phyloP scores from a whole-genome alignment of 1,140 invertebrate species.

The Formica exsecta region DNA sequence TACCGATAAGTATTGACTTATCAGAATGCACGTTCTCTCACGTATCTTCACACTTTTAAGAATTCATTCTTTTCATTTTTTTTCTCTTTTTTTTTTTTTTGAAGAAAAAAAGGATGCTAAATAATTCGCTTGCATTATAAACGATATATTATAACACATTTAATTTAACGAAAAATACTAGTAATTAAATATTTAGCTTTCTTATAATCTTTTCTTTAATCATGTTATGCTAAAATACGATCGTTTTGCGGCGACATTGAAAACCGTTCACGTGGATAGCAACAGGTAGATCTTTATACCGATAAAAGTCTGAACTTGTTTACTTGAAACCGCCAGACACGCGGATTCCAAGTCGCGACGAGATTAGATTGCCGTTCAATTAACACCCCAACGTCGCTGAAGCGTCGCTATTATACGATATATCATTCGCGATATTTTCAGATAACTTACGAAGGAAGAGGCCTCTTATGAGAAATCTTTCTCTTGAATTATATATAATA shows the following conservation, averaged over 20 bases:
- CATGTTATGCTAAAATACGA: background rate
- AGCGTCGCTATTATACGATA: background rate
- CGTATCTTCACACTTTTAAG: background rate
- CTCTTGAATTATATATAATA: background rate
- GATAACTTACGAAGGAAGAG: background rate
- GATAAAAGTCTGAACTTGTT: constrained; percentile 36
- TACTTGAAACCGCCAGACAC: constrained; percentile 32
- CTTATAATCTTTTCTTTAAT: background rate
- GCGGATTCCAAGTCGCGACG: constrained; percentile 53
- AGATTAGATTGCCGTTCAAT: constrained; percentile 72
- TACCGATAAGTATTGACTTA: background rate
- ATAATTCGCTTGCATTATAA: background rate
- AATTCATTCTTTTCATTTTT: too few relatives aligned
- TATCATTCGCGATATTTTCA: background rate
- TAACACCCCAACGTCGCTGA: constrained; percentile 17
- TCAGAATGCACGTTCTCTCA: background rate
- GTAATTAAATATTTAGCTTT: background rate
- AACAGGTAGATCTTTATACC: constrained; percentile 69
- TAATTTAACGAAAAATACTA: background rate
- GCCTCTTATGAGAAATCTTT: too few relatives aligned
- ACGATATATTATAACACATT: background rate
- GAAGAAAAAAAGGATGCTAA: background rate
- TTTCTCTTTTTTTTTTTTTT: background rate
- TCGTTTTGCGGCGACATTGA: constrained; percentile 22
- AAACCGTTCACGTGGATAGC: constrained; percentile 49